phyloP scores from a whole-genome alignment of 2,888 invertebrate species.

The Apotomis capreana region DNA sequence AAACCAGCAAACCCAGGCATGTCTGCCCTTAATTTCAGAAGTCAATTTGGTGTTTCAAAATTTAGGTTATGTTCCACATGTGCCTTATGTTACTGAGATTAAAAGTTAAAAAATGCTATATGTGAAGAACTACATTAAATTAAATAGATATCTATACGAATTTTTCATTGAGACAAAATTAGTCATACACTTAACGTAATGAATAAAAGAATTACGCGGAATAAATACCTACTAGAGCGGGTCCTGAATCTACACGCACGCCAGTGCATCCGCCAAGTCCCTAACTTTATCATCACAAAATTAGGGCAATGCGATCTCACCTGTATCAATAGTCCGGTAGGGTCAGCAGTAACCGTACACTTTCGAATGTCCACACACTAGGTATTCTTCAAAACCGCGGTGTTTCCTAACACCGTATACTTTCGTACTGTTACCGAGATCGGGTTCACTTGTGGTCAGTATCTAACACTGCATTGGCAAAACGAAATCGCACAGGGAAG shows the following conservation, averaged over 20 bases:
- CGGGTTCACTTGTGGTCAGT: slow-evolving; percentile 80
- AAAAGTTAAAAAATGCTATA: too few relatives aligned
- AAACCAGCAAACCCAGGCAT: too few relatives aligned
- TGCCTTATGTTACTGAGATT: too few relatives aligned
- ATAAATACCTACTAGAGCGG: too few relatives aligned
- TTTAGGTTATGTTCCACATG: too few relatives aligned
- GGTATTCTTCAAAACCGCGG: slow-evolving; percentile 74
- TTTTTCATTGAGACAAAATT: too few relatives aligned
- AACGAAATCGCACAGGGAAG: slow-evolving; percentile 76
- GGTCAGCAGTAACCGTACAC: slow-evolving; percentile 44
- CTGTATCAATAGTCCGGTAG: slow-evolving; percentile 44
- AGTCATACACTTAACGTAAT: too few relatives aligned
- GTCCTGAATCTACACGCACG: neutral
- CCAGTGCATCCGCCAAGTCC: slow-evolving; percentile 17
- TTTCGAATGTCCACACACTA: slow-evolving; percentile 54
- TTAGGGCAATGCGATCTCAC: slow-evolving; percentile 22
- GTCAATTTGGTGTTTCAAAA: too few relatives aligned
- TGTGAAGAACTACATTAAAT: too few relatives aligned
- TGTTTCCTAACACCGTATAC: slow-evolving; percentile 76
- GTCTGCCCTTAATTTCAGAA: too few relatives aligned
- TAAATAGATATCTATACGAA: too few relatives aligned
- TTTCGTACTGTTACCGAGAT: slow-evolving; percentile 74
- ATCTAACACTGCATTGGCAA: slow-evolving; percentile 75
- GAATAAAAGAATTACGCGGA: too few relatives aligned
- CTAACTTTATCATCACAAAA: slow-evolving; percentile 1